Conservation (phyloP, 2,888 invertebrate genomes). For the Cerastoderma edule region DNA sequence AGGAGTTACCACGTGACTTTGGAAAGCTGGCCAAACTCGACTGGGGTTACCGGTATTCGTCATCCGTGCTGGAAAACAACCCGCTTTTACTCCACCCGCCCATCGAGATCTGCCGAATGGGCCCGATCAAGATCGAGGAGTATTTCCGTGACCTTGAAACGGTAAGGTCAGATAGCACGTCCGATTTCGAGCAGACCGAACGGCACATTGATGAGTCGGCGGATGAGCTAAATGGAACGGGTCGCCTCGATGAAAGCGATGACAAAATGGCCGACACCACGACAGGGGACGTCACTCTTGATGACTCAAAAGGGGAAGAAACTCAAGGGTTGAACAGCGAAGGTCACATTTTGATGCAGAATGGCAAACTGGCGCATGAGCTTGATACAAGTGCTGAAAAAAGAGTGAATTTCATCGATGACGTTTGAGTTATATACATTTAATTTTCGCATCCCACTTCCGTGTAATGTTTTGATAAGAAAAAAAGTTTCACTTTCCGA, state of each 20-base stretch:
- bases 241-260: background rate
- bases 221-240: slow-evolving; percentile 1
- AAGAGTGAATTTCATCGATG: slow-evolving; percentile 3
- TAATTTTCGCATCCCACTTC: too few relatives aligned
- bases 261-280: background rate
- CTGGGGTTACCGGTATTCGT: slow-evolving; percentile 80
- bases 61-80: slow-evolving; percentile 81
- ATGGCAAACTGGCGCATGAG: background rate
- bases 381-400: slow-evolving; percentile 2
- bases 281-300: slow-evolving; percentile 5
- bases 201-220: background rate
- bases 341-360: background rate
- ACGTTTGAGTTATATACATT: background rate
- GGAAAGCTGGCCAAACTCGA: slow-evolving; percentile 79
- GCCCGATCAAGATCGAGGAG: slow-evolving; percentile 79
- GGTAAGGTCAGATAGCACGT: slow-evolving; percentile 31
- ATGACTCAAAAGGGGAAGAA: slow-evolving; percentile 1
- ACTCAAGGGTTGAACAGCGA: background rate
- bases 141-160: slow-evolving; percentile 63
- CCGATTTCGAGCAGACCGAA: slow-evolving; percentile 42
- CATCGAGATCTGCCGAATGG: slow-evolving; percentile 81
- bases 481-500: too few relatives aligned
- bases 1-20: slow-evolving; percentile 78
- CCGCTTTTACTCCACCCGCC: slow-evolving; percentile 80
- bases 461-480: too few relatives aligned